Evolutionary conservation across 2,888 invertebrate genomes (phyloP).

Genomic region (Syrista parreyssii): DNA sequence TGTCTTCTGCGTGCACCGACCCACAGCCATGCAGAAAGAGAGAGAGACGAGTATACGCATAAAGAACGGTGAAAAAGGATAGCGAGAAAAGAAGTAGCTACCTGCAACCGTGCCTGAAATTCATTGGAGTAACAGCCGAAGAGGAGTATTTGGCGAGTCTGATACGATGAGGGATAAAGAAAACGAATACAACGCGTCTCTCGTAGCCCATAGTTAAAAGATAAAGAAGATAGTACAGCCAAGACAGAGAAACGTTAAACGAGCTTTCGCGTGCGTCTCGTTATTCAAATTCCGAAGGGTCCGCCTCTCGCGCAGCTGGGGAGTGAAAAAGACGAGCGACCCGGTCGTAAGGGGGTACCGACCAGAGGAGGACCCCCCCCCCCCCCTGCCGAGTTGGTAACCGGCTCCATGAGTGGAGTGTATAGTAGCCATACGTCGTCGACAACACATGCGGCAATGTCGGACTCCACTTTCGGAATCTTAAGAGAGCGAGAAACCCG

Average conservation of each 20-base stretch:
- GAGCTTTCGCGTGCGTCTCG: constrained; percentile 18
- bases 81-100: not conserved
- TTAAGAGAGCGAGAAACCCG: too few relatives aligned
- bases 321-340: too few relatives aligned
- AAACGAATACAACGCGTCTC: too few relatives aligned
- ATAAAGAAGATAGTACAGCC: not conserved
- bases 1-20: not conserved
- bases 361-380: too few relatives aligned
- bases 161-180: not conserved
- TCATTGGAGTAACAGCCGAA: too few relatives aligned
- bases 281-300: constrained; percentile 50
- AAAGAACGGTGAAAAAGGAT: not conserved
- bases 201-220: not conserved
- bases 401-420: not conserved
- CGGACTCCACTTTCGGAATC: too few relatives aligned
- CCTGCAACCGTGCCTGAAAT: too few relatives aligned
- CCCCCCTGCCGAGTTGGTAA: too few relatives aligned
- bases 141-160: too few relatives aligned
- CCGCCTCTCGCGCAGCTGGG: constrained; percentile 27
- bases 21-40: not conserved
- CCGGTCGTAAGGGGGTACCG: too few relatives aligned
- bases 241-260: constrained; percentile 4
- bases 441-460: too few relatives aligned
- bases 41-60: not conserved
- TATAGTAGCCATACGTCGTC: too few relatives aligned